A percentile compares a stretch with the other conserved stretches of the same genome.
phyloP scores from a whole-genome alignment of 2,113 vertebrate species.

The Pardalotus punctatus region DNA sequence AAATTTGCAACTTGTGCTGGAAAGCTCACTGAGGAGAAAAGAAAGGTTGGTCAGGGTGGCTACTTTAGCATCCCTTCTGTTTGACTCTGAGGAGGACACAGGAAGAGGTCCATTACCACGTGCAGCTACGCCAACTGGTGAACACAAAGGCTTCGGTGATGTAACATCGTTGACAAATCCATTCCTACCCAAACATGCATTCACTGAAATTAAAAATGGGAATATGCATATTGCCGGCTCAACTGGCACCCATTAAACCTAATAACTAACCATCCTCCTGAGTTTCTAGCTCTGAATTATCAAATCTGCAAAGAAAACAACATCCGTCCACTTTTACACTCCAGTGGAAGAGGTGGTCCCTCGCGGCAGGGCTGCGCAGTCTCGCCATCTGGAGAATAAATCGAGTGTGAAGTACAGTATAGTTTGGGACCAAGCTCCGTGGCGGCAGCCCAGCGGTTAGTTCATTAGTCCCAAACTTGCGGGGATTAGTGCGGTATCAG shows the following conservation, averaged over 20 bases:
- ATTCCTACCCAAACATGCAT: slow-evolving; percentile 20
- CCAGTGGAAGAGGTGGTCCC: slow-evolving; percentile 92
- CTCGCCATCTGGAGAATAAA: slow-evolving; percentile 99
- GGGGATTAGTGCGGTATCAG: slow-evolving; percentile 92
- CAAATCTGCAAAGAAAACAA: slow-evolving; percentile 86
- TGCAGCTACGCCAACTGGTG: slow-evolving; percentile 41
- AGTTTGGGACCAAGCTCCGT: slow-evolving; percentile 98
- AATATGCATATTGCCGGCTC: slow-evolving; percentile 55
- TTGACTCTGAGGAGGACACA: slow-evolving; percentile 50
- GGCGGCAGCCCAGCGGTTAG: slow-evolving; percentile 96
- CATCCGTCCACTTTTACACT: slow-evolving; percentile 92
- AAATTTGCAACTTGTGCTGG: neutral
- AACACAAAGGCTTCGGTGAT: slow-evolving; percentile 54
- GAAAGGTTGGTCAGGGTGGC: slow-evolving; percentile 35
- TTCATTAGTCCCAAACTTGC: slow-evolving; percentile 99
- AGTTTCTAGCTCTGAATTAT: slow-evolving; percentile 78
- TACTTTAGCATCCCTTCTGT: slow-evolving; percentile 42
- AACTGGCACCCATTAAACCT: slow-evolving; percentile 74
- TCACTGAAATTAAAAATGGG: slow-evolving; percentile 65
- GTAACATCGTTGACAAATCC: slow-evolving; percentile 42
- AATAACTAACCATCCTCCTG: slow-evolving; percentile 75
- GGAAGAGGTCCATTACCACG: slow-evolving; percentile 55
- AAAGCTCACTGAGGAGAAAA: neutral
- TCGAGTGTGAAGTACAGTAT: slow-evolving; percentile 99
- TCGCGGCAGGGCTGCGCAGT: slow-evolving; percentile 85